Percentiles rank a stretch among this genome's conserved stretches.
Conservation (phyloP, 2,113 vertebrate genomes). For the Sylvietta virens region DNA sequence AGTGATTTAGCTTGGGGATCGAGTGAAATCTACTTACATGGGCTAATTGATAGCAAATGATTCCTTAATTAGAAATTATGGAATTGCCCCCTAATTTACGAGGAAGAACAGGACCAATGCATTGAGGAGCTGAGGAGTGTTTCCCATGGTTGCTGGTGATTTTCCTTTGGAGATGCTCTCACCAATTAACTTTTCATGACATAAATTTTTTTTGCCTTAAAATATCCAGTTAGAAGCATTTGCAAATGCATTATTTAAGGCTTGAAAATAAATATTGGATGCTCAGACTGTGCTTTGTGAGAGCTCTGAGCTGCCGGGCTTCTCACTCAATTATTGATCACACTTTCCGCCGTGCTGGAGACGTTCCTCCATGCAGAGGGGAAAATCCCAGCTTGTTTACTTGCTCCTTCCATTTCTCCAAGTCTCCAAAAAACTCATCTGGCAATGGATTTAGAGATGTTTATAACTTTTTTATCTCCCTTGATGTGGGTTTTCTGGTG, state of each 20-base stretch:
- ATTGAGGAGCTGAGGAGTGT: background rate
- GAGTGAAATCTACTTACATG: background rate
- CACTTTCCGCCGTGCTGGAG: background rate
- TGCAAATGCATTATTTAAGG: constrained; percentile 19
- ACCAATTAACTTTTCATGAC: constrained; percentile 30
- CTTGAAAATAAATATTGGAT: constrained; percentile 42
- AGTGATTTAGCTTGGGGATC: background rate
- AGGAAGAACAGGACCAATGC: background rate
- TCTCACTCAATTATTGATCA: constrained; percentile 15
- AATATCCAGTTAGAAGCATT: background rate
- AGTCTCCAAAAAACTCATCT: background rate
- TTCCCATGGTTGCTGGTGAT: background rate
- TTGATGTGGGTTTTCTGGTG: background rate
- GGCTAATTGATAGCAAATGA: background rate
- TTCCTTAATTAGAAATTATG: background rate
- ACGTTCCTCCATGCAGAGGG: background rate
- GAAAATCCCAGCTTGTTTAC: background rate
- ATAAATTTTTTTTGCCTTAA: constrained; percentile 5
- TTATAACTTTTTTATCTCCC: background rate
- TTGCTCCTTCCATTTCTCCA: background rate
- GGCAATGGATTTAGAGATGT: background rate
- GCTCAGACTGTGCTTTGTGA: background rate
- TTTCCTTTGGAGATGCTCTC: background rate
- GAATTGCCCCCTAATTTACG: background rate
- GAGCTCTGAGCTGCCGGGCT: background rate